phyloP scores from a whole-genome alignment of 2,797 vertebrate species.

The Mormyrops attenuatus region DNA sequence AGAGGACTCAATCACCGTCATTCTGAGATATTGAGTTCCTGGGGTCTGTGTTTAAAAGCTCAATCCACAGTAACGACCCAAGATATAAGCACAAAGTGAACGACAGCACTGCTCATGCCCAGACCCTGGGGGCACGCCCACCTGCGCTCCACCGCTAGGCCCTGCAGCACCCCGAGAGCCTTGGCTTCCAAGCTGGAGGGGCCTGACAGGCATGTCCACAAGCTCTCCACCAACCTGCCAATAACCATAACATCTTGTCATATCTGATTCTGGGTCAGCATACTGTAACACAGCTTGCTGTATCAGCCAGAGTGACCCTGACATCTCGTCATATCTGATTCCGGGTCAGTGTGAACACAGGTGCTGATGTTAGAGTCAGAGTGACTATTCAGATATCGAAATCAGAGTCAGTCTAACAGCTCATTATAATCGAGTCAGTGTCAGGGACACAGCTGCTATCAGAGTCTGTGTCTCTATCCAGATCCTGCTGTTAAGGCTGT shows the following conservation, averaged over 20 bases:
- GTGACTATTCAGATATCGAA: neutral
- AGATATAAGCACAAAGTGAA: neutral
- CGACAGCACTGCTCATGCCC: neutral
- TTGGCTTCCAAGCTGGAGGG: constrained; percentile 41
- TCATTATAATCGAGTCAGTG: neutral
- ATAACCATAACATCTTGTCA: neutral
- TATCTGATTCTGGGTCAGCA: neutral
- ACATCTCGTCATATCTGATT: neutral
- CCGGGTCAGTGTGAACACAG: neutral
- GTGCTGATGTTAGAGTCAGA: neutral
- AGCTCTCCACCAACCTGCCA: constrained; percentile 57
- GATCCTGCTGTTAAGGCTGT: neutral
- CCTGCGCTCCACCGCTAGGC: constrained; percentile 54
- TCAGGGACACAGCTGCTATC: neutral
- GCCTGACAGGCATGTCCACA: constrained; percentile 47
- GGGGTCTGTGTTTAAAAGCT: neutral
- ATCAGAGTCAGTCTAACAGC: neutral
- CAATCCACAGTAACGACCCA: neutral
- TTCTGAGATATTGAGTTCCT: neutral
- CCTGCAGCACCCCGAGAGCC: constrained; percentile 51
- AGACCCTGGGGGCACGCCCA: constrained; percentile 31
- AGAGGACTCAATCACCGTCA: neutral
- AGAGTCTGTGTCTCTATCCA: neutral
- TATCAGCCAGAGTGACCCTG: neutral
- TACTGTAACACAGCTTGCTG: neutral